Conservation (phyloP, 2,113 vertebrate species). For the Atlantisia rogersi region DNA sequence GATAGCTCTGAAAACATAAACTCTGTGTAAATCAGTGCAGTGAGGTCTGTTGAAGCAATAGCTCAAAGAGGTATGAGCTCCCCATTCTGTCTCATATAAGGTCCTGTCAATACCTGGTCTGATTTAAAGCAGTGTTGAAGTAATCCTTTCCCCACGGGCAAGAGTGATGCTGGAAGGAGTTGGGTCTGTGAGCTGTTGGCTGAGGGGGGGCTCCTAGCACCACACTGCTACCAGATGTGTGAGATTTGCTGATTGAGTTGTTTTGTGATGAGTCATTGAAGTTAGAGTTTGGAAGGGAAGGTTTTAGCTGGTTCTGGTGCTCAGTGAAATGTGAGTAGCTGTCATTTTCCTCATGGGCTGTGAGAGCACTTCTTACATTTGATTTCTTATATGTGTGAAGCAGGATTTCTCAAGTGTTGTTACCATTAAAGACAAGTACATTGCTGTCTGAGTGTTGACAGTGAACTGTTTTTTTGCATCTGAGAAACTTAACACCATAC, state of each 20-base stretch:
- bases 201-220: not conserved
- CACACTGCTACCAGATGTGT: slow-evolving; percentile 58
- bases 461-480: not conserved
- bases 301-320: slow-evolving; percentile 23
- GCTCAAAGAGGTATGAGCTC: slow-evolving; percentile 25
- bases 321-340: slow-evolving; percentile 23
- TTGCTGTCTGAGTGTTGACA: not conserved
- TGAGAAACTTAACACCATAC: not conserved
- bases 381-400: not conserved
- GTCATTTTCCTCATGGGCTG: slow-evolving; percentile 5
- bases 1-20: slow-evolving; percentile 30
- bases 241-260: slow-evolving; percentile 60
- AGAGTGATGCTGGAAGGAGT: slow-evolving; percentile 1
- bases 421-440: not conserved
- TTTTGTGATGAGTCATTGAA: slow-evolving; percentile 58
- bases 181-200: slow-evolving; percentile 6
- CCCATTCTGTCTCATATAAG: not conserved
- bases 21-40: slow-evolving; percentile 38
- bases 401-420: slow-evolving; percentile 5
- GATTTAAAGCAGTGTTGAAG: slow-evolving; percentile 16
- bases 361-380: slow-evolving; percentile 19
- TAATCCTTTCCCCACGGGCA: not conserved
- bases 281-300: slow-evolving; percentile 25
- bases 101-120: slow-evolving; percentile 50
- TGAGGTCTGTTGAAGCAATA: slow-evolving; percentile 28